Conservation (phyloP, 1,140 invertebrate species). For the Philopotamus ludificatus region DNA sequence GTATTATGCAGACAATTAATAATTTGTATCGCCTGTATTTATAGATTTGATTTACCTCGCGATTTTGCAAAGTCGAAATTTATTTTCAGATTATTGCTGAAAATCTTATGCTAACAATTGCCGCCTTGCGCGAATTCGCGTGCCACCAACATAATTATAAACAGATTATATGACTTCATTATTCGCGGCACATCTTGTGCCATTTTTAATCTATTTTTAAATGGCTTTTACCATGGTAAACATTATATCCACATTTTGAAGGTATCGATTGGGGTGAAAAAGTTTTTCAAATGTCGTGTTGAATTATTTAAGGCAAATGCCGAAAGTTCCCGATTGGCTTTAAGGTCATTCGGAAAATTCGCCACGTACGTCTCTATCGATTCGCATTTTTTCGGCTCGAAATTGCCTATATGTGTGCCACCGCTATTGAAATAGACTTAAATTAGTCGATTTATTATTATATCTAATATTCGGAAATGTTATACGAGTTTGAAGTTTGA, state of each 20-base stretch:
- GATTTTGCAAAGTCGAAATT: too few species aligned
- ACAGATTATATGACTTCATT: neutral
- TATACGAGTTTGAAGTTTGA: too few species aligned
- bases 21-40: neutral
- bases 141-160: neutral
- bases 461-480: too few species aligned
- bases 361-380: neutral
- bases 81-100: too few species aligned
- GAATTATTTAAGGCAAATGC: neutral
- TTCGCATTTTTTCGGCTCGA: too few species aligned
- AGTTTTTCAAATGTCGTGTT: neutral
- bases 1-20: neutral
- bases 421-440: too few species aligned
- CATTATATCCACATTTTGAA: neutral
- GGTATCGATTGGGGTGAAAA: neutral
- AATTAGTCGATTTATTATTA: too few species aligned
- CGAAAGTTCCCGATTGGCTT: neutral
- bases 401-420: too few species aligned
- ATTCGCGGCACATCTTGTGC: neutral
- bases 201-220: neutral
- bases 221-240: neutral
- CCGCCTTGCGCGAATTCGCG: neutral
- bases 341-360: neutral
- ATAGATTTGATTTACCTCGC: too few species aligned
- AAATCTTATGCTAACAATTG: neutral